These are phyloP conservation scores for Nothura maculosa DNA, from an alignment of 2,797 vertebrate genomes.

Conservation along the genomic window DNA sequence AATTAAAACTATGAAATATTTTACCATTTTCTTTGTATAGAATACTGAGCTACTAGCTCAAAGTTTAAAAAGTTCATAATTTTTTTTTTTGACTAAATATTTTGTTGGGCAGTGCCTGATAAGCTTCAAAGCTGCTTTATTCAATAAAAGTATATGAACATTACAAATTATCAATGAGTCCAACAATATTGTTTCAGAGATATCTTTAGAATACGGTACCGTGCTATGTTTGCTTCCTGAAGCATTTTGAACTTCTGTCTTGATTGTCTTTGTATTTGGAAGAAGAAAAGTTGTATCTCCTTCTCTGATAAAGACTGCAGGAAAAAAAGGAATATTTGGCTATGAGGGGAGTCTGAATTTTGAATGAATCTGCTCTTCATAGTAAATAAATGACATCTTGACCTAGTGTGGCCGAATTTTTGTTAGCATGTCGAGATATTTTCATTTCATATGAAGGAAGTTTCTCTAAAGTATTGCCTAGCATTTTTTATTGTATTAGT, in stretches of 20 bases:
- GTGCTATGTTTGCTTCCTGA: slow-evolving; percentile 72
- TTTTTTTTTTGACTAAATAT: slow-evolving; percentile 86
- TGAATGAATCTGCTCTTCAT: slow-evolving; percentile 21
- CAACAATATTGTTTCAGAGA: slow-evolving; percentile 83
- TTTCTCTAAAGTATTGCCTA: slow-evolving; percentile 41
- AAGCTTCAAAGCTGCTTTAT: slow-evolving; percentile 93
- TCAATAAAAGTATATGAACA: slow-evolving; percentile 83
- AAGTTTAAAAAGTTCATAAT: slow-evolving; percentile 77
- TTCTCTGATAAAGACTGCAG: slow-evolving; percentile 43
- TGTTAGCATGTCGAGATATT: slow-evolving; percentile 45
- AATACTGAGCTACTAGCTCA: slow-evolving; percentile 83
- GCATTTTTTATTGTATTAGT: slow-evolving; percentile 33
- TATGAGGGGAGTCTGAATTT: slow-evolving; percentile 41
- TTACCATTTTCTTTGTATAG: slow-evolving; percentile 89
- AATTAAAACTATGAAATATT: slow-evolving; percentile 88
- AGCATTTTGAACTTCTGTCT: slow-evolving; percentile 76
- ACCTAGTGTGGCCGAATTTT: slow-evolving; percentile 46
- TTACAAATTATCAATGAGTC: slow-evolving; percentile 81
- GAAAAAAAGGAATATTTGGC: slow-evolving; percentile 31
- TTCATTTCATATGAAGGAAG: slow-evolving; percentile 59
- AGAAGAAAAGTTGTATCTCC: slow-evolving; percentile 20
- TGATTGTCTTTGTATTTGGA: slow-evolving; percentile 70
- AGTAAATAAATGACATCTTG: slow-evolving; percentile 37
- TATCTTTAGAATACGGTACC: slow-evolving; percentile 80
- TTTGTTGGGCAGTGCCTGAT: slow-evolving; percentile 95